Conservation (phyloP, 1,140 invertebrate species). For the Zaprionus vittiger region DNA sequence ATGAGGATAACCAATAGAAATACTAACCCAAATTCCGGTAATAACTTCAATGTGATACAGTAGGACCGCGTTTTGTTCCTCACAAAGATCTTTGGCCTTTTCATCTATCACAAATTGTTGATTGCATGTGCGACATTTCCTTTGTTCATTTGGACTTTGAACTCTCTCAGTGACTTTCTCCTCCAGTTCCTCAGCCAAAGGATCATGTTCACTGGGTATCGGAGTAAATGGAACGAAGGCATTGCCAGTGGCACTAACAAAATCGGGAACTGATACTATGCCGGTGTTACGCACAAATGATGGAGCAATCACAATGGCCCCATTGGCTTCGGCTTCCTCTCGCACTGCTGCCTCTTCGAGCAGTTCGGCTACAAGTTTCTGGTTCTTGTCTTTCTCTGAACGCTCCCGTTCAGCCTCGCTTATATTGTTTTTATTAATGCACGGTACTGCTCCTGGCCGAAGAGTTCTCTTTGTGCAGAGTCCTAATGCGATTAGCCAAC, state of each 20-base stretch:
- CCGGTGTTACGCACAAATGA: conserved; percentile 37
- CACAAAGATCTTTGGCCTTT: conserved; percentile 49
- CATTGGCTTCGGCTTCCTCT: conserved; percentile 39
- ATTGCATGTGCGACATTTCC: conserved; percentile 54
- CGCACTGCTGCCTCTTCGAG: conserved; percentile 36
- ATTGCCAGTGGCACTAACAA: conserved; percentile 38
- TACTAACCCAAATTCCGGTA: conserved; percentile 67
- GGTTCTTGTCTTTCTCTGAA: conserved; percentile 26
- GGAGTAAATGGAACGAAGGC: conserved; percentile 26
- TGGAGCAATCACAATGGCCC: conserved; percentile 34
- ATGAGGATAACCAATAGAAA: background rate
- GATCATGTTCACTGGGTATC: conserved; percentile 25
- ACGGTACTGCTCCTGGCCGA: conserved; percentile 33
- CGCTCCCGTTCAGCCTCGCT: conserved; percentile 32
- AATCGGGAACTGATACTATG: conserved; percentile 36
- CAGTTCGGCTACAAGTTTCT: conserved; percentile 28
- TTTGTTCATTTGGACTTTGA: background rate
- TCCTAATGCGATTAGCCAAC: conserved; percentile 4
- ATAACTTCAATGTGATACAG: conserved; percentile 72
- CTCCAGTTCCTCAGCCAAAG: conserved; percentile 13
- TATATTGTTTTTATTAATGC: conserved; percentile 39
- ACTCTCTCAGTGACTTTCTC: background rate
- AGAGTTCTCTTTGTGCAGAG: conserved; percentile 40
- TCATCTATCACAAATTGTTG: conserved; percentile 27
- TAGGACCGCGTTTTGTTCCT: conserved; percentile 50